phyloP scores from a whole-genome alignment of 1,140 invertebrate species.

The Plutomurus gul region DNA sequence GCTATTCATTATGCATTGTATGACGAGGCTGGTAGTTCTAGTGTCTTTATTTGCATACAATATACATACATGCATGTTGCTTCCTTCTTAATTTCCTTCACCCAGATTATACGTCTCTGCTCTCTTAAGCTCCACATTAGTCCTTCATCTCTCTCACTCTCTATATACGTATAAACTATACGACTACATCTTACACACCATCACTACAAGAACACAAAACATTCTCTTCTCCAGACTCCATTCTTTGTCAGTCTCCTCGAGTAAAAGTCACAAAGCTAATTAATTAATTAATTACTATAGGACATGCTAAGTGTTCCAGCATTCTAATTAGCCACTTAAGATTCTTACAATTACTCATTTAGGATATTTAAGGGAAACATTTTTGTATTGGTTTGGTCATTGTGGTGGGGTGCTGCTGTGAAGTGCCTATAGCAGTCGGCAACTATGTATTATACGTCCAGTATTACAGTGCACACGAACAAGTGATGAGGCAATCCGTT shows the following conservation, averaged over 20 bases:
- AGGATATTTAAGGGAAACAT: too few species aligned
- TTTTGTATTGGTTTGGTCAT: too few species aligned
- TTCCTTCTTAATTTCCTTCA: constrained; percentile 21
- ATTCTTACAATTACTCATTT: constrained; percentile 19
- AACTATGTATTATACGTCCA: too few species aligned
- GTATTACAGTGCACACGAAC: too few species aligned
- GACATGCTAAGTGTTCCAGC: background rate
- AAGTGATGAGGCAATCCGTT: too few species aligned
- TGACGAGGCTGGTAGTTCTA: constrained; percentile 1
- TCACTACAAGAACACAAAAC: too few species aligned
- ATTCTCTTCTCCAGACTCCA: background rate
- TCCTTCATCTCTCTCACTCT: background rate
- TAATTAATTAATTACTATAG: constrained; percentile 24
- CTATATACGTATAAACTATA: background rate
- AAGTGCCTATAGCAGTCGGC: too few species aligned
- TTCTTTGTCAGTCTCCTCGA: background rate
- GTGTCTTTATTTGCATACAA: constrained; percentile 29
- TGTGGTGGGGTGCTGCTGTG: too few species aligned
- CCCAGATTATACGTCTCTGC: constrained; percentile 15
- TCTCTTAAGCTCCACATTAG: constrained; percentile 3
- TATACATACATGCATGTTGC: constrained; percentile 26
- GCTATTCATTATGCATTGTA: constrained; percentile 33
- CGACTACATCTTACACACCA: background rate
- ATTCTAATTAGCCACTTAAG: constrained; percentile 13
- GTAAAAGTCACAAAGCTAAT: constrained; percentile 27